A percentile compares a stretch with the other conserved stretches of the same genome.
phyloP scores from a whole-genome alignment of 2,113 vertebrate genomes.

The Thermophis baileyi region DNA sequence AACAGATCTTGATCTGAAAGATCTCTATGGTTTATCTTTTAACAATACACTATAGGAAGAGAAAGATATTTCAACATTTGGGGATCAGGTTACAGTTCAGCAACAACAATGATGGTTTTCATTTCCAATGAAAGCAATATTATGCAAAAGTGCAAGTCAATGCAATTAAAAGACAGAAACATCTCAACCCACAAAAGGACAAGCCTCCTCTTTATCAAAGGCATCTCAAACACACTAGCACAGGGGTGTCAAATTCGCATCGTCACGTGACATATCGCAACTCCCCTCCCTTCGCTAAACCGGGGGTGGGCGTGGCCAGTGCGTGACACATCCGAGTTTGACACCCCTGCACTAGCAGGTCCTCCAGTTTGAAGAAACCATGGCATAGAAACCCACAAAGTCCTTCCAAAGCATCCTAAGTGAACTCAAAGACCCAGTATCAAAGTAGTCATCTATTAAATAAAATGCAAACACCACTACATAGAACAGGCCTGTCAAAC shows the following conservation, averaged over 20 bases:
- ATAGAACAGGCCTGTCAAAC: background rate
- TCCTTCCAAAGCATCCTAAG: background rate
- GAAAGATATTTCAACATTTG: background rate
- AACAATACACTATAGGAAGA: background rate
- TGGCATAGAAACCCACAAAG: background rate
- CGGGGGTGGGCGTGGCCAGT: too few relatives aligned
- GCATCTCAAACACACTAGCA: background rate
- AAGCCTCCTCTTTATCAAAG: background rate
- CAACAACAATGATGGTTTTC: background rate
- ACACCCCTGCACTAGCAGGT: background rate
- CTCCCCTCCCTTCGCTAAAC: too few relatives aligned
- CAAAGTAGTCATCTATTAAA: background rate
- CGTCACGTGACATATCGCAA: too few relatives aligned
- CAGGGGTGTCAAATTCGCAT: too few relatives aligned
- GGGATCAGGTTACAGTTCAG: background rate
- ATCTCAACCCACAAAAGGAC: background rate
- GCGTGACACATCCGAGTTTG: too few relatives aligned
- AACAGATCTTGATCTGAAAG: background rate
- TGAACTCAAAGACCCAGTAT: background rate
- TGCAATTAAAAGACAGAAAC: background rate
- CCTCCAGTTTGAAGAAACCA: background rate
- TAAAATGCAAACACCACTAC: background rate
- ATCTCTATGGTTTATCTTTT: background rate
- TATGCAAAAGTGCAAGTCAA: background rate
- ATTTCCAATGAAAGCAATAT: background rate